Evolutionary conservation across 2,888 invertebrate genomes (phyloP), one percentile per base, ranked within the genome.

Genomic region (Crioceris asparagi): DNA sequence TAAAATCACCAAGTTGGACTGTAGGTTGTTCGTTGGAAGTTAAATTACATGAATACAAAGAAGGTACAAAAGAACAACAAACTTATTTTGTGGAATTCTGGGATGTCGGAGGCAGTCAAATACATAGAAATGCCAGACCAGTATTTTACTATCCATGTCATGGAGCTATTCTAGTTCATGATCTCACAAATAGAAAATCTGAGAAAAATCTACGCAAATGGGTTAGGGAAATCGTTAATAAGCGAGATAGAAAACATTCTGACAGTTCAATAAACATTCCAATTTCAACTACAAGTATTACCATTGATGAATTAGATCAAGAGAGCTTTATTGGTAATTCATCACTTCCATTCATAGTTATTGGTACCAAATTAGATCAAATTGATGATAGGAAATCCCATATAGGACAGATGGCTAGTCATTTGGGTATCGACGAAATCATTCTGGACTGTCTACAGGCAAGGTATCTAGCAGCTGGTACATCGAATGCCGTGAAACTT

Each of bases 1-100:
- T 92, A 3, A 70, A 74, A 36, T 85, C 85, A 41, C 91, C 93
- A 1, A 82, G 88, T 36, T 96, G 93, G 88, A 97, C 97, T 0
- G 84, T 97, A 26, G 97, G 97, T 2, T 93, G 93, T 61, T 84
- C 90, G 2, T 84, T 94, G 1, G 94, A 97, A 69, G 91, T 94
- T 1, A 92, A 92, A 69, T 68, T 96, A 32, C 94, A 96, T 59
- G 87, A 91, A 60, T 96, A 83, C 61, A 88, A 87, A 61, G 93
- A 93, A 65, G 93, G 93, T 2, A 93, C 92, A 0, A 84, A 87
- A 14, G 79, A 81, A 41, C 93, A 96, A 60, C 83, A 82, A 52
- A 81, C 86, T 4, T 93, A 82, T 62, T 94, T 93, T 61, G 74
- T 97, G 16, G 97, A 98, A 67, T 70, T 97, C 19, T 98, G 96